A percentile compares a stretch with the other conserved stretches of the same genome.
Evolutionary conservation across 2,113 vertebrate species (phyloP).

Genomic region (Dryoscopus gambensis): DNA sequence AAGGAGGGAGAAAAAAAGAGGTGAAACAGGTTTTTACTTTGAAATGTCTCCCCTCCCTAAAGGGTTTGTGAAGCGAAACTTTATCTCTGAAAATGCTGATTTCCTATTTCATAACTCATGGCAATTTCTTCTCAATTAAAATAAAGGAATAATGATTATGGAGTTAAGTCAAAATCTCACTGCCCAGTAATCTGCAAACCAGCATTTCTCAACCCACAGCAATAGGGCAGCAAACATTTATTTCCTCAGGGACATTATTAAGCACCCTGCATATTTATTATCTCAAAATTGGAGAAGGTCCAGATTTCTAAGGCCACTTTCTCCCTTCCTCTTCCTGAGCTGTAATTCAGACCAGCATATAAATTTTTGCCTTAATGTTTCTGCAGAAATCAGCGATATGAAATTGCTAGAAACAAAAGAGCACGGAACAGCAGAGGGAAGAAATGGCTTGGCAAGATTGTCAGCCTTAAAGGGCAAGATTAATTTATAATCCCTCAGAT

Average conservation of each 20-base stretch:
- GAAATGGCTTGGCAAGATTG: constrained; percentile 23
- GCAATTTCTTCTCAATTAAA: constrained; percentile 30
- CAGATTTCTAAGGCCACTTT: constrained; percentile 36
- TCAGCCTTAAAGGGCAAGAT: constrained; percentile 41
- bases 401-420: constrained; percentile 30
- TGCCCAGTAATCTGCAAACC: constrained; percentile 18
- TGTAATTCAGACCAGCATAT: constrained; percentile 42
- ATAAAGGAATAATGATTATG: constrained; percentile 10
- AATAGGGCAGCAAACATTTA: constrained; percentile 11
- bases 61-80: neutral
- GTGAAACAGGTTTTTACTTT: neutral
- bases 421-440: neutral
- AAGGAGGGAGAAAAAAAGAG: neutral
- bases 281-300: constrained; percentile 1
- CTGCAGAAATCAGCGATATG: constrained; percentile 2
- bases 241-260: constrained; percentile 53
- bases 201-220: neutral
- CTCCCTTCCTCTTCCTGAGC: constrained; percentile 34
- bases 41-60: neutral
- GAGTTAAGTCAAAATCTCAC: neutral
- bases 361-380: constrained; percentile 60
- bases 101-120: neutral
- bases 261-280: constrained; percentile 26
- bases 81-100: constrained; percentile 11
- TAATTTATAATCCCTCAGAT: constrained; percentile 56